Evolutionary conservation across 2,888 invertebrate genomes (phyloP), one percentile per base, ranked within the genome.

Genomic region (Idaea dimidiata): DNA sequence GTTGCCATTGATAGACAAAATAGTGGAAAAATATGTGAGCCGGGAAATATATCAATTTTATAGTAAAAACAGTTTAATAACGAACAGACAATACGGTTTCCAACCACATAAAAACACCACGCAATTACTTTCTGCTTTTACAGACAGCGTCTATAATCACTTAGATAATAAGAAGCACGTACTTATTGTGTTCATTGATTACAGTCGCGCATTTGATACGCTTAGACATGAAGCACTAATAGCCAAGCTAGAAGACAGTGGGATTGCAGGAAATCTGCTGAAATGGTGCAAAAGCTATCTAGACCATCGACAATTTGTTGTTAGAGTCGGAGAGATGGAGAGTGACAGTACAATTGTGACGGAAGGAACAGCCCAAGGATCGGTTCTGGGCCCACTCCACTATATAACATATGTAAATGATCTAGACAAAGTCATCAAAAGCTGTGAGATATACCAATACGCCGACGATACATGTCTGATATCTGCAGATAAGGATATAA

Each of bases 191-290:
- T 59, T 59, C 7, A 59, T 59, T 16, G 59, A 59, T 32, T 61
- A 54, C 8, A 57, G 54, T 14, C 57, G 56, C 16, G 59, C 62
- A 1, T 62, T 62, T 55, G 63, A 63, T 18, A 63, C 63, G 5
- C 16, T 63, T 2, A 18, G 58, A 14, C 63, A 63, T 55, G 63
- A 63, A 5, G 17, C 58, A 0, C 18, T 60, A 58, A 14, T 54
- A 16, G 54, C n/a, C 16, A 54, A 17, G 16, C 16, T 54, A 16
- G 16, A 54, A 54, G 54, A 16, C 14, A 59, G 59, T 43, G 62
- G 62, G 4, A 43, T 62, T 24, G 59, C 55, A 43, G 62, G 62
- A 4, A 56, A 43, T 17, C 17, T 54, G 7, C 16, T 54, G 4
- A 54, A 16, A 5, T 54, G 54, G 54, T 54, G 54, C 8, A 59